Evolutionary conservation across 2,113 vertebrate species (phyloP).

Genomic region (Hydropotes inermis): DNA sequence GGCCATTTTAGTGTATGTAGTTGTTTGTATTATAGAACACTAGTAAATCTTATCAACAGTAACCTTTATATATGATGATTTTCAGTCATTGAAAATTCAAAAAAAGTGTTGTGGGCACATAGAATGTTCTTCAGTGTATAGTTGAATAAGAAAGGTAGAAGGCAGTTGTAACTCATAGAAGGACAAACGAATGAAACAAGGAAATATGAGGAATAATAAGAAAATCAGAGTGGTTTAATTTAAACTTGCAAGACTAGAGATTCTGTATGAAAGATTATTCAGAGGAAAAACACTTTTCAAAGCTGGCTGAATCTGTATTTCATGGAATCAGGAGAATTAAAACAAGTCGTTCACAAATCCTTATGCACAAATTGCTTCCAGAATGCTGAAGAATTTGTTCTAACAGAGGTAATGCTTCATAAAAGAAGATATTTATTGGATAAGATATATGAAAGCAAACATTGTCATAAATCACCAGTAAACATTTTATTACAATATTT

Average conservation of each 20-base stretch:
- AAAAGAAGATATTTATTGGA: neutral
- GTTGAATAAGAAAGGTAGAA: constrained; percentile 32
- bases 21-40: neutral
- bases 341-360: neutral
- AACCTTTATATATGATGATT: constrained; percentile 28
- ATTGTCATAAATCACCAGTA: neutral
- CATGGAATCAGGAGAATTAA: constrained; percentile 9
- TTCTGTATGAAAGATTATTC: neutral
- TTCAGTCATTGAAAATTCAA: constrained; percentile 37
- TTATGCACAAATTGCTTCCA: neutral
- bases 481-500: neutral
- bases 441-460: neutral
- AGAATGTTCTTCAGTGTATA: constrained; percentile 37
- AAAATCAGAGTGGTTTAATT: neutral
- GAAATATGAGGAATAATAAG: neutral
- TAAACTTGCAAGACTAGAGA: neutral
- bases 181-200: neutral
- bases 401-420: neutral
- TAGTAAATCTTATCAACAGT: constrained; percentile 30
- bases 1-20: constrained; percentile 26
- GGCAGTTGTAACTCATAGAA: constrained; percentile 2
- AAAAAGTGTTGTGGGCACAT: neutral
- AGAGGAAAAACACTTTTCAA: neutral
- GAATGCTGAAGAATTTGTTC: neutral
- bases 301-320: neutral